A percentile compares a stretch with the other conserved stretches of the same genome.
Conservation (phyloP, 2,113 vertebrate genomes). For the Eonycteris spelaea region DNA sequence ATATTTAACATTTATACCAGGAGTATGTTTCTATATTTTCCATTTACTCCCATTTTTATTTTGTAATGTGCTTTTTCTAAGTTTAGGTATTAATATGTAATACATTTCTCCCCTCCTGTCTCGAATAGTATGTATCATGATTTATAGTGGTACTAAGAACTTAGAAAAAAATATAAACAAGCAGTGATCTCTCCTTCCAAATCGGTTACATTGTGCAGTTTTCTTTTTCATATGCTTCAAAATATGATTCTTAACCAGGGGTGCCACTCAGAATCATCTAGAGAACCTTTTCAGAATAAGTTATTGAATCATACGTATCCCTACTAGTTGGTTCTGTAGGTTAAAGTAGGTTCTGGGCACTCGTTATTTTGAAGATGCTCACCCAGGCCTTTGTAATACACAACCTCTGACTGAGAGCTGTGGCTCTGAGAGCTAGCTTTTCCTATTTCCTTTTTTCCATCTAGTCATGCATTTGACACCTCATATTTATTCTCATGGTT, state of each 20-base stretch:
- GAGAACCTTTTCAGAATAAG: neutral
- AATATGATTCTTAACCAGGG: neutral
- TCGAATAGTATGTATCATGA: neutral
- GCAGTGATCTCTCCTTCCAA: neutral
- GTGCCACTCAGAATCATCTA: neutral
- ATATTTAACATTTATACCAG: neutral
- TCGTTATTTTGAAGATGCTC: neutral
- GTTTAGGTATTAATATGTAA: neutral
- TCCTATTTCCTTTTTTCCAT: neutral
- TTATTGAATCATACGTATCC: neutral
- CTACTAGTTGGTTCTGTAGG: neutral
- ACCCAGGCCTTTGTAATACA: neutral
- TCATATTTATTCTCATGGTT: neutral
- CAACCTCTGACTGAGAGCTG: neutral
- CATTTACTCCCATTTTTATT: neutral
- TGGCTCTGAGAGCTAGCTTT: neutral
- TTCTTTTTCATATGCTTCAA: neutral
- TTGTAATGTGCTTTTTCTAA: conserved; percentile 11
- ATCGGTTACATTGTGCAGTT: neutral
- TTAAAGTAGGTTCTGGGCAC: neutral
- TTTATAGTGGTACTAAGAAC: neutral
- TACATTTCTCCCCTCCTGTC: neutral
- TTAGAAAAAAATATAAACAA: neutral
- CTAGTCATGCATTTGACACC: neutral
- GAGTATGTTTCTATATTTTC: neutral